Conservation (phyloP, 2,797 vertebrate genomes). For the Octomys mimax region DNA sequence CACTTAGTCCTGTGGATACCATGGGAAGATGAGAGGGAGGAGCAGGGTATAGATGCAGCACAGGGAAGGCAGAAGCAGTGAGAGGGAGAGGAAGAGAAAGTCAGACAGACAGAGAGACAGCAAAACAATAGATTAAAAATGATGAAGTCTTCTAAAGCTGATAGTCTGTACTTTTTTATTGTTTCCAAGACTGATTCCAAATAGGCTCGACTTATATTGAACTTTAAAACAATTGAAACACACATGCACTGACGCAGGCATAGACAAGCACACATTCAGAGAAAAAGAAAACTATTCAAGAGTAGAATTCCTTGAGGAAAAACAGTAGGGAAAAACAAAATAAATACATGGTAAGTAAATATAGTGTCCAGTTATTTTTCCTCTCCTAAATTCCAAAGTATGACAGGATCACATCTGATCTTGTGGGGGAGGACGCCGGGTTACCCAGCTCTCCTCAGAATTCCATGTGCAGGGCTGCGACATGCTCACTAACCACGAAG, state of each 20-base stretch:
- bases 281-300: neutral
- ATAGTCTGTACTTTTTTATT: neutral
- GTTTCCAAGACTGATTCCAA: neutral
- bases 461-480: neutral
- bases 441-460: neutral
- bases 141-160: neutral
- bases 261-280: neutral
- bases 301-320: neutral
- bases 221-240: neutral
- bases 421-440: neutral
- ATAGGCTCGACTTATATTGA: neutral
- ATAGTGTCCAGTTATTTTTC: neutral
- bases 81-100: neutral
- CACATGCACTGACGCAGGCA: neutral
- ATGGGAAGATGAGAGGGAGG: neutral
- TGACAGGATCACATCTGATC: neutral
- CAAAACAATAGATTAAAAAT: neutral
- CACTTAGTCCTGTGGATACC: neutral
- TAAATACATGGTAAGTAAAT: neutral
- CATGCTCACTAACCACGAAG: neutral
- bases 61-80: neutral
- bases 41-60: rapidly evolving
- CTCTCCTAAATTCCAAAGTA: neutral
- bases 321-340: neutral
- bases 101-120: neutral